phyloP scores from a whole-genome alignment of 1,140 invertebrate species.

The Anastrepha obliqua region DNA sequence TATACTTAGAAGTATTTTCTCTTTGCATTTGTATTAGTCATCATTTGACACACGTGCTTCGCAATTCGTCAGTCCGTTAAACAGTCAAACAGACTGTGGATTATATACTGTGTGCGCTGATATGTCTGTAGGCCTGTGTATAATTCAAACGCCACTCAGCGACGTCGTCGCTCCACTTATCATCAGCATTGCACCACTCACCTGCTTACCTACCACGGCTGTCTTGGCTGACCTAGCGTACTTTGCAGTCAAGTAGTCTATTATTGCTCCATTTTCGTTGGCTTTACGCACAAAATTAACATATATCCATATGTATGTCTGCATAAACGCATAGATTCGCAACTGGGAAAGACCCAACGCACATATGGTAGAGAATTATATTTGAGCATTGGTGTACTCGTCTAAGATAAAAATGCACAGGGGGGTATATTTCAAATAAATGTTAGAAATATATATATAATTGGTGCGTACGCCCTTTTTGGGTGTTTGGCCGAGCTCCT shows the following conservation, averaged over 20 bases:
- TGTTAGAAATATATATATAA: too few species aligned
- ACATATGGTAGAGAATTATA: background rate
- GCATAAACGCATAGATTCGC: conserved; percentile 7
- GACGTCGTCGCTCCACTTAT: conserved; percentile 21
- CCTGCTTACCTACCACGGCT: background rate
- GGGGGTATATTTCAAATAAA: too few species aligned
- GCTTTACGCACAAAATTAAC: conserved; percentile 45
- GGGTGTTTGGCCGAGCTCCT: too few species aligned
- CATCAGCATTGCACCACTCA: background rate
- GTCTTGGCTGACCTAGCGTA: conserved; percentile 15
- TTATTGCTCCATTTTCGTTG: conserved; percentile 40
- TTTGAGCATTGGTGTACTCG: background rate
- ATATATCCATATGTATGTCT: background rate
- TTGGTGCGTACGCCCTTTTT: too few species aligned
- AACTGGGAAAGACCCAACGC: background rate
- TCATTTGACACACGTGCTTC: background rate
- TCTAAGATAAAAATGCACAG: background rate
- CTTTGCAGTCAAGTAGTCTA: conserved; percentile 47
- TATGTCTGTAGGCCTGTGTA: background rate
- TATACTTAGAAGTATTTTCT: background rate
- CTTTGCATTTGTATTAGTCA: background rate
- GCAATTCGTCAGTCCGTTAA: background rate
- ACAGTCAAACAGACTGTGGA: background rate
- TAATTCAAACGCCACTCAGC: background rate
- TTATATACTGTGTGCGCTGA: background rate